A percentile compares a stretch with the other conserved stretches of the same genome.
Evolutionary conservation across 2,888 invertebrate genomes (phyloP).

Genomic region (Dryomyza anilis): DNA sequence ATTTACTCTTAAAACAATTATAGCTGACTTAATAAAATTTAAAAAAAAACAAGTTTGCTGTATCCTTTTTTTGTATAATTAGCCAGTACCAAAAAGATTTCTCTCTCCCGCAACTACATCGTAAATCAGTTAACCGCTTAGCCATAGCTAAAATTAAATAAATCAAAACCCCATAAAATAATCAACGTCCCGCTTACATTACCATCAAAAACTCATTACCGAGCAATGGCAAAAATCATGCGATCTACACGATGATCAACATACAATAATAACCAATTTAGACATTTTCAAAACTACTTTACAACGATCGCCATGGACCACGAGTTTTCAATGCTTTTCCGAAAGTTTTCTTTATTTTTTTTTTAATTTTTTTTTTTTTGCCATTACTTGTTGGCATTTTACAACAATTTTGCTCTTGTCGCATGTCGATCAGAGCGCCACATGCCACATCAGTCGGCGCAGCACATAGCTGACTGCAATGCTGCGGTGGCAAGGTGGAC

Average conservation of each 20-base stretch:
- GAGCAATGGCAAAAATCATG: not conserved
- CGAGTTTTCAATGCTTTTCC: no score
- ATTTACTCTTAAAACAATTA: no score
- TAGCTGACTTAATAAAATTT: no score
- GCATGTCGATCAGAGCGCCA: conserved; percentile 35
- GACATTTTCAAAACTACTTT: conserved; percentile 20
- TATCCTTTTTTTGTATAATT: no score
- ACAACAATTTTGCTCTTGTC: conserved; percentile 33
- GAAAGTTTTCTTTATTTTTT: no score
- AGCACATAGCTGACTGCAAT: conserved; percentile 2
- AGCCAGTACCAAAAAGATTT: no score
- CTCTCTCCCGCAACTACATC: no score
- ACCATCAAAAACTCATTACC: conserved; percentile 15
- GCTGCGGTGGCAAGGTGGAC: conserved; percentile 24
- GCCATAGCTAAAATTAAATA: conserved; percentile 14
- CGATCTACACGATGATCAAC: conserved; percentile 1
- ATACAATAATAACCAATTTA: conserved; percentile 21
- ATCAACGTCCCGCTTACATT: conserved; percentile 9
- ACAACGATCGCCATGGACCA: no score
- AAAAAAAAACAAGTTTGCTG: no score
- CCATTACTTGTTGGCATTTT: conserved; percentile 25
- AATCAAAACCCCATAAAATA: conserved; percentile 17
- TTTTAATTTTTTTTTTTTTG: conserved; percentile 25
- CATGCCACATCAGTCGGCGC: conserved; percentile 20
- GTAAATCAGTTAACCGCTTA: no score